Evolutionary conservation across 2,888 invertebrate species (phyloP).

Genomic region (Lydus trimaculatus): DNA sequence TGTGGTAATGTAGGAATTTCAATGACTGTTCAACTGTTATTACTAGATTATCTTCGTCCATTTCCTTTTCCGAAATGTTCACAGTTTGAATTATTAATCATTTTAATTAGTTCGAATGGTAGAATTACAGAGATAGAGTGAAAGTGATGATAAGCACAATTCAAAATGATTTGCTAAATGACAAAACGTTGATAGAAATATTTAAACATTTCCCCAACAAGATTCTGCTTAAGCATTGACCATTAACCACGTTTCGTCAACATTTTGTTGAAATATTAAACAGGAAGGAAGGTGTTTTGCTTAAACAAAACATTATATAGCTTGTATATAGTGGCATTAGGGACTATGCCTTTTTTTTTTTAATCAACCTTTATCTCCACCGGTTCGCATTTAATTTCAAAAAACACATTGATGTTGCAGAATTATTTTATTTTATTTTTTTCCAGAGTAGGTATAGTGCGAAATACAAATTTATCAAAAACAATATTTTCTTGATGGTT

Average conservation of each 20-base stretch:
- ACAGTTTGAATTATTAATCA: background rate
- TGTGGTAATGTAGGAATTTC: background rate
- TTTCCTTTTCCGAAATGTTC: background rate
- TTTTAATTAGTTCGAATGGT: background rate
- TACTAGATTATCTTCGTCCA: too few species aligned
- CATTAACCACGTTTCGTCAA: constrained; percentile 45
- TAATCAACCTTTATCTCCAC: too few species aligned
- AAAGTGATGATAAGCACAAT: background rate
- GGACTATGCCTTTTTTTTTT: background rate
- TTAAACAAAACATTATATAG: too few species aligned
- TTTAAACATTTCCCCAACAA: background rate
- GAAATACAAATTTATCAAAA: too few species aligned
- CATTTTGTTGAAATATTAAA: constrained; percentile 32
- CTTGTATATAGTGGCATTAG: background rate
- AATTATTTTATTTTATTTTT: too few species aligned
- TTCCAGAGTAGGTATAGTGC: too few species aligned
- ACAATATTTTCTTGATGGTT: too few species aligned
- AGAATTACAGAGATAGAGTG: background rate
- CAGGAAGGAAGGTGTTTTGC: background rate
- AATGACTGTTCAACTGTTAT: too few species aligned
- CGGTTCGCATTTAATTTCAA: too few species aligned
- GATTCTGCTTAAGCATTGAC: constrained; percentile 30
- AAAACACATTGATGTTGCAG: too few species aligned
- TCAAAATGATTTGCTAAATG: background rate
- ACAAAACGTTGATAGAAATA: background rate